Evolutionary conservation across 2,888 invertebrate genomes (phyloP).

Genomic region (Trichacis sp.): DNA sequence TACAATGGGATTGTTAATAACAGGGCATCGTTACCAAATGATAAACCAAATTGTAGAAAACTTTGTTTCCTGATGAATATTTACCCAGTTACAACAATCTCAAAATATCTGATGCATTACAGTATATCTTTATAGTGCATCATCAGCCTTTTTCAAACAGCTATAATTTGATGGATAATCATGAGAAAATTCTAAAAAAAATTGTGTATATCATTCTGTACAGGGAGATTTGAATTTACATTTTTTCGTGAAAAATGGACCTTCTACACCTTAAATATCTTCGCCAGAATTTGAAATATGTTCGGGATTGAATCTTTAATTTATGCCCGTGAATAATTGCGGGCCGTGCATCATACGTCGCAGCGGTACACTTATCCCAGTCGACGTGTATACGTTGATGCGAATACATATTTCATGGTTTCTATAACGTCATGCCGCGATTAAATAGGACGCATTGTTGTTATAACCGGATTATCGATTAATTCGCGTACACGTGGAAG

Average conservation of each 20-base stretch:
- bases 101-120: no score
- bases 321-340: not conserved
- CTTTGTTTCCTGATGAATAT: no score
- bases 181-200: no score
- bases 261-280: not conserved
- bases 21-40: no score
- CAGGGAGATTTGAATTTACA: no score
- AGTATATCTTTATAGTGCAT: no score
- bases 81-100: no score
- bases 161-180: no score
- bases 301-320: not conserved
- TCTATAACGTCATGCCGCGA: not conserved
- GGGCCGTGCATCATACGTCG: not conserved
- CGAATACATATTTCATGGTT: slow-evolving; percentile 4
- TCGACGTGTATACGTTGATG: not conserved
- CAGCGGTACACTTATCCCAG: not conserved
- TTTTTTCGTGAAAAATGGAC: not conserved
- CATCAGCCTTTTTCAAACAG: no score
- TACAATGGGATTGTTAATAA: no score
- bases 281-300: not conserved
- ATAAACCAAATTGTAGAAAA: no score
- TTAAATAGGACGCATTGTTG: not conserved
- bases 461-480: slow-evolving; percentile 1
- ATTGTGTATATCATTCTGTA: no score
- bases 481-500: not conserved